A percentile compares a stretch with the other conserved stretches of the same genome.
These are phyloP conservation scores for Varroa destructor DNA, from an alignment of 1,140 invertebrate species.

Conservation along the genomic window DNA sequence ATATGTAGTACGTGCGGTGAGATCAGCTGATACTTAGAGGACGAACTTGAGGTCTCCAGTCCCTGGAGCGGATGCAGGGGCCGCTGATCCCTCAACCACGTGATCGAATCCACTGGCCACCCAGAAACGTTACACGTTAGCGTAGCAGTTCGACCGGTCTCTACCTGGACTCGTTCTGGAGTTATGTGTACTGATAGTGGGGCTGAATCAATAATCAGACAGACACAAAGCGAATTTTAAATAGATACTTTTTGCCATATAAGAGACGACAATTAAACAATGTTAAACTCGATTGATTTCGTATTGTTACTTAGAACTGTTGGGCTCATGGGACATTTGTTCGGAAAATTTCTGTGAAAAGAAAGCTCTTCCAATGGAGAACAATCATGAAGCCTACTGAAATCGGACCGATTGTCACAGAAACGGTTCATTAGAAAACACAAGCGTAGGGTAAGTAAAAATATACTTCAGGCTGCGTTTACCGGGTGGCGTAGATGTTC, in stretches of 20 bases:
- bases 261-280: too few relatives aligned
- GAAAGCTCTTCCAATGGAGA: too few relatives aligned
- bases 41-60: constrained; percentile 9
- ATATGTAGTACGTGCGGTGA: constrained; percentile 47
- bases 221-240: not conserved
- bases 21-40: constrained; percentile 34
- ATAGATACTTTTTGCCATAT: too few relatives aligned
- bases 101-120: constrained; percentile 33
- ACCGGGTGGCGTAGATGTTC: too few relatives aligned
- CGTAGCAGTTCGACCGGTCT: constrained; percentile 44
- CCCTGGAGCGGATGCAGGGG: constrained; percentile 46
- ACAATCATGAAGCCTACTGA: not conserved
- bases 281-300: too few relatives aligned
- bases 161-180: constrained; percentile 38
- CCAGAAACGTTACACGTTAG: constrained; percentile 35
- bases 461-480: too few relatives aligned
- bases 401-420: too few relatives aligned
- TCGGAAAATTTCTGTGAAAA: not conserved
- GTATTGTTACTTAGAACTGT: too few relatives aligned
- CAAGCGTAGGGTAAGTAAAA: too few relatives aligned
- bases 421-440: too few relatives aligned
- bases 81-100: constrained; percentile 56
- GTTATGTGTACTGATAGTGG: constrained; percentile 32
- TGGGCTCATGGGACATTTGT: not conserved
- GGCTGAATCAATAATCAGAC: constrained; percentile 20